phyloP scores from a whole-genome alignment of 2,797 vertebrate genomes.

The Nothura maculosa region DNA sequence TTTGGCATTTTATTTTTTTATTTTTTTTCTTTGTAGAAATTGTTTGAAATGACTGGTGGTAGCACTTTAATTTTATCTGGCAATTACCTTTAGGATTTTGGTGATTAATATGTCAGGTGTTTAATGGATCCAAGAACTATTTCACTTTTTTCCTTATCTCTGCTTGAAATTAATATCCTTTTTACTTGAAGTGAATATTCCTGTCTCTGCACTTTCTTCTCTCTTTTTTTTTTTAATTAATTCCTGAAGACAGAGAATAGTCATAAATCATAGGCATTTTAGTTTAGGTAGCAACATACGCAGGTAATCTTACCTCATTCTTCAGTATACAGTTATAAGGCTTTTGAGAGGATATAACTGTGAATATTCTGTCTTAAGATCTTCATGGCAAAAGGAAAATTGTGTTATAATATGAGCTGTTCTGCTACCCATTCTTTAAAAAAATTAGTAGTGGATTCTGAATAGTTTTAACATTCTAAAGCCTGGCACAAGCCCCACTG shows the following conservation, averaged over 20 bases:
- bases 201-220: not conserved
- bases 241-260: not conserved
- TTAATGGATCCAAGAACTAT: not conserved
- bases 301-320: not conserved
- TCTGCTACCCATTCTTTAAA: not conserved
- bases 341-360: not conserved
- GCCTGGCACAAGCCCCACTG: not conserved
- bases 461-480: not conserved
- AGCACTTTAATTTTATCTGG: conserved; percentile 9
- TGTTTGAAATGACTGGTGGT: not conserved
- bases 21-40: not conserved
- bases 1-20: not conserved
- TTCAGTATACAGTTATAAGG: not conserved
- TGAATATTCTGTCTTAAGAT: not conserved
- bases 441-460: not conserved
- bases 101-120: not conserved
- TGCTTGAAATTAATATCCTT: not conserved
- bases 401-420: not conserved
- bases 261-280: conserved; percentile 4
- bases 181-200: conserved; percentile 9
- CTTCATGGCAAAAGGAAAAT: not conserved
- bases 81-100: not conserved
- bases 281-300: not conserved
- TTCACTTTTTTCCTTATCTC: not conserved
- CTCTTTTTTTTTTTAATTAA: not conserved